Base-by-base conservation (phyloP, 2,888 invertebrate species). In the Synergus japonicus region DNA sequence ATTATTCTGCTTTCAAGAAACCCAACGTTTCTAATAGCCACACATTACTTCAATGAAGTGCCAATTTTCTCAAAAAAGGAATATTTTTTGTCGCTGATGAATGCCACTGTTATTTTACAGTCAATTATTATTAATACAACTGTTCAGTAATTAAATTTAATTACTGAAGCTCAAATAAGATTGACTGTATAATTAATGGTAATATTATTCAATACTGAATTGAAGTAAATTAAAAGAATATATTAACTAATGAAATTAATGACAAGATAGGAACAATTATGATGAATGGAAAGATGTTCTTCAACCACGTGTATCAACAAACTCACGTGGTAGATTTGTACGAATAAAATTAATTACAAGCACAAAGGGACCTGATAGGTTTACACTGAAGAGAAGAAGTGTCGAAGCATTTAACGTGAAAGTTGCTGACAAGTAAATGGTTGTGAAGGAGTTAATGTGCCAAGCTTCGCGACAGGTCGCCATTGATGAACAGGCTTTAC, bases 391-490 rank as follows among this genome's bases (percentile, higher is more conserved):
- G 54, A 41, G 15, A 63, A 79, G 82, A 85, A 84, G 87, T 86
- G 87, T 85, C 85, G 84, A 88, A 86, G 86, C 87, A 83, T 87
- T 87, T 84, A 86, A 87, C 86, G 84, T 77, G 82, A 64, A 81
- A 81, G 84, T 83, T 83, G 82, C 83, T 85, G 85, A 87, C 86
- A 86, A 84, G 81, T 81, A 82, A 77, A 85, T 85, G 84, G 65
- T 88, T 88, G 89, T 87, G 81, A 87, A 85, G 85, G 83, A 88
- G 88, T 87, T 87, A 88, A 89, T 89, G 88, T 87, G 83, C 86
- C 88, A 86, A 85, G 86, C 76, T 84, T 80, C 82, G 84, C 89
- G 88, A 89, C 88, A 89, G 88, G 86, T 89, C 86, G 86, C 84
- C 88, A 89, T 88, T 90, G 90, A 90, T 83, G 85, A 85, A 82